Conservation (phyloP, 2,888 invertebrate genomes). For the Tiliacea citrago region DNA sequence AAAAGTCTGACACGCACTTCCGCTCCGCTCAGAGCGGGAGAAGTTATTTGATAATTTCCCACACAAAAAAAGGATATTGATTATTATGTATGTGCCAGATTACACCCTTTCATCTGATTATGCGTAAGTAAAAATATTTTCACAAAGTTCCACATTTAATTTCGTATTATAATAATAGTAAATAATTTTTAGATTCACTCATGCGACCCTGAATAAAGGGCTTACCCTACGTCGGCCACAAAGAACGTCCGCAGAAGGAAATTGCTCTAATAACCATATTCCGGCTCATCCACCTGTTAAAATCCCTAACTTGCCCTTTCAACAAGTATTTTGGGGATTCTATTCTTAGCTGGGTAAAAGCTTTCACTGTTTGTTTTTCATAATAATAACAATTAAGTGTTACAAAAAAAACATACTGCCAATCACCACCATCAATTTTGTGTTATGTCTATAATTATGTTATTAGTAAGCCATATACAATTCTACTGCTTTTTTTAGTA, state of each 20-base stretch:
- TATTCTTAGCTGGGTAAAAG: conserved; percentile 35
- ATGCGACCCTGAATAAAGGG: conserved; percentile 19
- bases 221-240: conserved; percentile 16
- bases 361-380: conserved; percentile 1
- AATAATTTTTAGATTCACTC: conserved; percentile 8
- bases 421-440: background rate
- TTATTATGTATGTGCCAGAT: too few relatives aligned
- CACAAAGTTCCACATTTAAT: background rate
- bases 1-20: too few relatives aligned
- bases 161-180: background rate
- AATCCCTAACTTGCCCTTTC: conserved; percentile 43
- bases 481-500: background rate
- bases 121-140: background rate
- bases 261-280: conserved; percentile 53
- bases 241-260: conserved; percentile 42
- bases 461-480: background rate
- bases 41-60: too few relatives aligned
- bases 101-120: background rate
- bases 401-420: background rate
- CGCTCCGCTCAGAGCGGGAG: too few relatives aligned
- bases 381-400: background rate
- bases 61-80: too few relatives aligned
- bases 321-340: conserved; percentile 36
- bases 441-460: background rate
- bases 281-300: conserved; percentile 37